Conservation (phyloP, 2,888 invertebrate genomes). For the Brachyptera putata region DNA sequence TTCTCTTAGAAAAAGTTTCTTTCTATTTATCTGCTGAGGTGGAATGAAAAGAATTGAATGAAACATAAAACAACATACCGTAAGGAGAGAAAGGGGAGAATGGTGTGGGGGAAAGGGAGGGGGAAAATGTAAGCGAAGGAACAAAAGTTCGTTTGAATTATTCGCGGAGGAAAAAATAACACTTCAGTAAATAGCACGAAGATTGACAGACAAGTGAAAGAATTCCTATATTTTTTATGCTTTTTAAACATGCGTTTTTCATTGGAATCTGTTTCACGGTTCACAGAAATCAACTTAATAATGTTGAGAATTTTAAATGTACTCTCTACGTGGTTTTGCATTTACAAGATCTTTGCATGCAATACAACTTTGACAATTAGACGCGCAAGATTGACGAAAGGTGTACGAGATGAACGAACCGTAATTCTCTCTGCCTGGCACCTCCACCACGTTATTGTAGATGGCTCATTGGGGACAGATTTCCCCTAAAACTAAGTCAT, state of each 20-base stretch:
- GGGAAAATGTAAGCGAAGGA: constrained; percentile 28
- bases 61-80: constrained; percentile 34
- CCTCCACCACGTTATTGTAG: neutral
- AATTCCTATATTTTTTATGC: constrained; percentile 25
- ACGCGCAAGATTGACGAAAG: neutral
- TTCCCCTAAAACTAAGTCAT: constrained; percentile 27
- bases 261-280: too few species aligned
- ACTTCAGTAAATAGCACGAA: constrained; percentile 34
- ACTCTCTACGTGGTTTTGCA: neutral
- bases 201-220: constrained; percentile 32
- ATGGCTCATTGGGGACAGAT: constrained; percentile 32
- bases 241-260: constrained; percentile 24
- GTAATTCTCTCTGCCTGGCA: neutral
- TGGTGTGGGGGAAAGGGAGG: constrained; percentile 12
- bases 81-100: constrained; percentile 24
- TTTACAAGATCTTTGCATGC: neutral
- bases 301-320: neutral
- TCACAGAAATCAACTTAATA: constrained; percentile 1
- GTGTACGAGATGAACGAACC: too few species aligned
- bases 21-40: constrained; percentile 32
- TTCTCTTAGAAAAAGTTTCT: constrained; percentile 28
- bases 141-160: constrained; percentile 32
- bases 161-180: constrained; percentile 32
- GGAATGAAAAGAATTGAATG: constrained; percentile 33
- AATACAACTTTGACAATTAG: constrained; percentile 1